A percentile compares a stretch with the other conserved stretches of the same genome.
Evolutionary conservation across 2,888 invertebrate genomes (phyloP).

Genomic region (Molorchus minor): DNA sequence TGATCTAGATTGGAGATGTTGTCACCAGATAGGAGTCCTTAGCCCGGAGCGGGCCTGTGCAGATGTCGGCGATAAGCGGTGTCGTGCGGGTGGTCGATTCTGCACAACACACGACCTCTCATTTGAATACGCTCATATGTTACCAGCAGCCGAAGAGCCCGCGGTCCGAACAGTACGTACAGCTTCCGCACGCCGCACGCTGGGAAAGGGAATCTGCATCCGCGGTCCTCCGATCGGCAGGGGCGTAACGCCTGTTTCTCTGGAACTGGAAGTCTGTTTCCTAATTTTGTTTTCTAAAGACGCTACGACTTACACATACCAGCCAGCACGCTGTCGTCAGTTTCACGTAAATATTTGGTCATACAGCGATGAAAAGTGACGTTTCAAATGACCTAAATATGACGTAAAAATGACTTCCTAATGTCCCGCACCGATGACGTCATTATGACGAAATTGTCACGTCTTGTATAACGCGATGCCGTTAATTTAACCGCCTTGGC

Average conservation of each 20-base stretch:
- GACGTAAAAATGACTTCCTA: too few species aligned
- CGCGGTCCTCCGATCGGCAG: constrained; percentile 16
- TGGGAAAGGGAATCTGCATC: constrained; percentile 55
- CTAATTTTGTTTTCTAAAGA: too few species aligned
- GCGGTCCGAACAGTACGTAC: constrained; percentile 17
- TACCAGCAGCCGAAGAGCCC: constrained; percentile 46
- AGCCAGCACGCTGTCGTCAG: too few species aligned
- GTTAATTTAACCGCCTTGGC: too few species aligned
- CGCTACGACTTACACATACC: too few species aligned
- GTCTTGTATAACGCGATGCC: too few species aligned
- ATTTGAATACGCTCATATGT: constrained; percentile 62
- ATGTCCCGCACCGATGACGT: too few species aligned
- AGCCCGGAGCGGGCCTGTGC: constrained; percentile 52
- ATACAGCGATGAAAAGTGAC: too few species aligned
- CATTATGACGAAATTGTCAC: too few species aligned
- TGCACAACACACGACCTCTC: constrained; percentile 58
- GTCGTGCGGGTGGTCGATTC: constrained; percentile 59
- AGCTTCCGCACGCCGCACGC: constrained; percentile 46
- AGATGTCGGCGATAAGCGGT: constrained; percentile 57
- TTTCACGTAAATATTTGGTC: too few species aligned
- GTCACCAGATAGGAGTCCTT: constrained; percentile 61
- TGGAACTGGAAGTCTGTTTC: too few species aligned
- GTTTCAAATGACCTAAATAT: too few species aligned
- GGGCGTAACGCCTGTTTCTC: neutral
- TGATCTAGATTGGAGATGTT: constrained; percentile 64